These are phyloP conservation scores for Gymnocypris eckloni DNA, from an alignment of 2,797 vertebrate species.

Conservation along the genomic window DNA sequence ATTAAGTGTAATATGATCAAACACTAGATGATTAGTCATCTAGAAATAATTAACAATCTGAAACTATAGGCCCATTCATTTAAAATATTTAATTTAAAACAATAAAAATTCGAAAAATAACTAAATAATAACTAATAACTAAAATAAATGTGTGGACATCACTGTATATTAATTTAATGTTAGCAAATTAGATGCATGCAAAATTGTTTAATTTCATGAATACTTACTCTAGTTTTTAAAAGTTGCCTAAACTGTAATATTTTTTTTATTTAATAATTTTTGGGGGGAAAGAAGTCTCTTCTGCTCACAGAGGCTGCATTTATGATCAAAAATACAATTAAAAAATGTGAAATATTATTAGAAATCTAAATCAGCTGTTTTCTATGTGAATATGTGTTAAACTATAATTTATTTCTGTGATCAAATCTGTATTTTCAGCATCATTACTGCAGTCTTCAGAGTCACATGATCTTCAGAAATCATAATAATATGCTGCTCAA, in stretches of 20 bases:
- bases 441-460: background rate
- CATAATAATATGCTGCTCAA: background rate
- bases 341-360: background rate
- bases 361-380: too few species aligned
- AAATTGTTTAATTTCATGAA: background rate
- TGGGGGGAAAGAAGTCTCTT: too few species aligned
- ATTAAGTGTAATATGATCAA: background rate
- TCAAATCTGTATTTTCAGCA: background rate
- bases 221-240: too few species aligned
- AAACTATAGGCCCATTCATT: too few species aligned
- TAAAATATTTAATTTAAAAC: too few species aligned
- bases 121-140: too few species aligned
- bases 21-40: background rate
- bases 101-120: too few species aligned
- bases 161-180: background rate
- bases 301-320: background rate
- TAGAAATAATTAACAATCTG: background rate
- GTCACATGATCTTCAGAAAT: conserved; percentile 2
- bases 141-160: too few species aligned
- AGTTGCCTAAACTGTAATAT: too few species aligned
- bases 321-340: background rate
- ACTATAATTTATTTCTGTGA: background rate
- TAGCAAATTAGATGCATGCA: background rate
- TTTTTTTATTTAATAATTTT: too few species aligned
- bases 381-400: background rate